Evolutionary conservation across 2,888 invertebrate species (phyloP), one percentile per base, ranked within the genome.

Genomic region (Oeneis ivallda): DNA sequence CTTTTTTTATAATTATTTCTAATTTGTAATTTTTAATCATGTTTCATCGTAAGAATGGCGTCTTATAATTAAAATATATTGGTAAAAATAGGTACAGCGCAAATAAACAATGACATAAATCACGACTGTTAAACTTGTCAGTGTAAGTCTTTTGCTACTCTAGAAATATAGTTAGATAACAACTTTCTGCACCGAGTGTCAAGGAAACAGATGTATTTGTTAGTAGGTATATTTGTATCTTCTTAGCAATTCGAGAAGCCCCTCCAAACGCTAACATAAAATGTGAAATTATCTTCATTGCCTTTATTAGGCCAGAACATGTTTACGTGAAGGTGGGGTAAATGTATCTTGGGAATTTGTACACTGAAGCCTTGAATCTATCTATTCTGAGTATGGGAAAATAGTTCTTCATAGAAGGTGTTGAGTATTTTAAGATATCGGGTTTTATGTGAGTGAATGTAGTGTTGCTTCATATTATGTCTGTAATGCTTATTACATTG

Each of bases 251-350:
- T n/a, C n/a, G n/a, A n/a, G n/a, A n/a, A 45, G 45, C 15, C 45
- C 45, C 45, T 15, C n/a, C 15, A n/a, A 15, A 45, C n/a, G 45
- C 45, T 45, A 45, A 45, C 45, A 45, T 45, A 45, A 45, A 45
- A 15, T 15, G 45, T 45, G 45, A 45, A 45, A 45, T 45, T 45
- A 45, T 45, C n/a, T n/a, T n/a, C 45, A 45, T 45, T 45, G 15
- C 45, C 45, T 45, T 45, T 45, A 15, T 45, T 45, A 45, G 45
- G 15, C 6, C 45, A 8, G n/a, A 45, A 45, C 45, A 15, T 45
- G 45, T 45, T 45, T 45, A 45, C 45, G 8, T 7, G 45, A 45
- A 45, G n/a, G 45, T 5, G 45, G 45, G 45, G 45, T 43, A 8
- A 45, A n/a, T 15, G 45, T 45, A 15, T 45, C 45, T 45, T 8